Conservation (phyloP, 2,797 vertebrate genomes). For the Neomorphus geoffroyi region DNA sequence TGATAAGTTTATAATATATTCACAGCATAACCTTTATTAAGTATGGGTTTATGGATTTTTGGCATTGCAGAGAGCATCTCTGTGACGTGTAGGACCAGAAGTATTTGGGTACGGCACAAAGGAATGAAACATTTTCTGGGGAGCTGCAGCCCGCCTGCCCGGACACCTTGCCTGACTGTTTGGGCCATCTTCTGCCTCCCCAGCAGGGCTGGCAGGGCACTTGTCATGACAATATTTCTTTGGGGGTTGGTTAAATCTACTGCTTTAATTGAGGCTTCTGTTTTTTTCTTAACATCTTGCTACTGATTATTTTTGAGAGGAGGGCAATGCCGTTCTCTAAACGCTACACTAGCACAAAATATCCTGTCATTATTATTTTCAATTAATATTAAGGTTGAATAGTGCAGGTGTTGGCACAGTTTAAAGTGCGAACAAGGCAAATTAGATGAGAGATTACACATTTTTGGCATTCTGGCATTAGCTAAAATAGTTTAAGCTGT, state of each 20-base stretch:
- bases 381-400: background rate
- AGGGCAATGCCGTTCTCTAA: background rate
- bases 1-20: background rate
- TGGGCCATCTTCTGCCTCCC: background rate
- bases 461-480: slow-evolving; percentile 52
- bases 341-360: background rate
- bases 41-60: background rate
- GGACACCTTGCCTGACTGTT: background rate
- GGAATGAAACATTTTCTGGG: background rate
- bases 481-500: slow-evolving; percentile 43
- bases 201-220: background rate
- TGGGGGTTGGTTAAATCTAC: background rate
- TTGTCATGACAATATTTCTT: background rate
- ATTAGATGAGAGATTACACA: background rate
- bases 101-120: background rate
- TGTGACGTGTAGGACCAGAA: background rate
- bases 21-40: background rate
- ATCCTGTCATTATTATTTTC: background rate
- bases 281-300: background rate
- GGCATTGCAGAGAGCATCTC: background rate
- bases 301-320: background rate
- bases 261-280: background rate
- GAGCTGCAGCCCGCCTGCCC: background rate
- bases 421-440: background rate
- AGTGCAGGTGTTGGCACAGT: background rate